Percentiles rank a stretch among this genome's conserved stretches.
Conservation (phyloP, 2,888 invertebrate species). For the Argyresthia albistria region DNA sequence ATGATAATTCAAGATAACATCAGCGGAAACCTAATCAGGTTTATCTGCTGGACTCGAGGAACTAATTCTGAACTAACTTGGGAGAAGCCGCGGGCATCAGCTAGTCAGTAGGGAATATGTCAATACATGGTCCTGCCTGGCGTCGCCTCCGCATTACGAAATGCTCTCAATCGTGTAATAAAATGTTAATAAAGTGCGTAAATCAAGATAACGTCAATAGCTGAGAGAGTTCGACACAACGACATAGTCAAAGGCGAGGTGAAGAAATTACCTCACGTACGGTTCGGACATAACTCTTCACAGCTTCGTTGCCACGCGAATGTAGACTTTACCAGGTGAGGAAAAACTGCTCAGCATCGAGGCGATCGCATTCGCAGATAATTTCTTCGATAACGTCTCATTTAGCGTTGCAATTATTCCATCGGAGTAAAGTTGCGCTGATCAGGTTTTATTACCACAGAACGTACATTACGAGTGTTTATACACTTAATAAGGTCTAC, state of each 20-base stretch:
- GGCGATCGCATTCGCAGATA: neutral
- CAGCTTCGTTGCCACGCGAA: constrained; percentile 15
- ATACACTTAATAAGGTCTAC: too few relatives aligned
- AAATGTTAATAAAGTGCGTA: constrained; percentile 65
- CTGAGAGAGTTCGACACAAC: constrained; percentile 50
- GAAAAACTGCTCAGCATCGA: neutral
- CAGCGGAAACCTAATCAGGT: too few relatives aligned
- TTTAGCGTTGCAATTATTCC: neutral
- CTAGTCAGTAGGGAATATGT: too few relatives aligned
- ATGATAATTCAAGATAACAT: too few relatives aligned
- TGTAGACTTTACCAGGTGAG: constrained; percentile 15
- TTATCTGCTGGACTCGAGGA: too few relatives aligned
- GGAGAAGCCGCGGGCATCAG: too few relatives aligned
- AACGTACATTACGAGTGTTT: too few relatives aligned
- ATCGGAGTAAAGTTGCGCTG: neutral
- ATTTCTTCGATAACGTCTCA: neutral
- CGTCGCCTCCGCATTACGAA: constrained; percentile 20
- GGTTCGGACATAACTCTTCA: constrained; percentile 40
- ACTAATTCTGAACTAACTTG: too few relatives aligned
- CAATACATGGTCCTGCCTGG: neutral
- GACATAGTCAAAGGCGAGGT: constrained; percentile 45
- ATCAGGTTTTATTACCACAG: neutral
- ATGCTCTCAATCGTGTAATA: constrained; percentile 50
- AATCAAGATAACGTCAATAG: constrained; percentile 67
- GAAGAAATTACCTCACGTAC: constrained; percentile 47